These are phyloP conservation scores for Heliconius ismenius DNA, from an alignment of 2,888 invertebrate genomes.

Conservation along the genomic window DNA sequence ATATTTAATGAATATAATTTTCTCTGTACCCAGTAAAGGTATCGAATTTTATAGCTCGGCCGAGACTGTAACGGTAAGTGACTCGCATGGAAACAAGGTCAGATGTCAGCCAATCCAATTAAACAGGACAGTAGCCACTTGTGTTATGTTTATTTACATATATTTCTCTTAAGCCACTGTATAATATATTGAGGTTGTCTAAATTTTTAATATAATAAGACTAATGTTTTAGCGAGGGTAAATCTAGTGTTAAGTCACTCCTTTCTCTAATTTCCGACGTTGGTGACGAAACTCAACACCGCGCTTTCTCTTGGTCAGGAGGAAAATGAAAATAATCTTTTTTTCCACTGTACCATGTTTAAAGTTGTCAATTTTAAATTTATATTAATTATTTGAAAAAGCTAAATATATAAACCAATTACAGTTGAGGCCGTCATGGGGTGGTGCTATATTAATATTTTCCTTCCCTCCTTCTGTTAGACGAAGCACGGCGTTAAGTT, in stretches of 20 bases:
- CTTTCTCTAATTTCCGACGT: neutral
- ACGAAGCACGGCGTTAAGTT: too few species aligned
- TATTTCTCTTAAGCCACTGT: slow-evolving; percentile 2
- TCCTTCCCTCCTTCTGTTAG: too few species aligned
- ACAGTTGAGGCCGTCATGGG: too few species aligned
- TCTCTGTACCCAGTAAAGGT: neutral
- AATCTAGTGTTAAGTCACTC: neutral
- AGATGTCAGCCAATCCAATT: slow-evolving; percentile 26
- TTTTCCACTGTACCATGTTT: too few species aligned
- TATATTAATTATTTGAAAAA: too few species aligned
- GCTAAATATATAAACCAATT: too few species aligned
- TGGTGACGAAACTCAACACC: neutral
- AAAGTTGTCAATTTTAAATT: too few species aligned
- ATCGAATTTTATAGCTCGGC: slow-evolving; percentile 23
- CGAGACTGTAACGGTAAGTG: slow-evolving; percentile 23
- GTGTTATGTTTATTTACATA: slow-evolving; percentile 12
- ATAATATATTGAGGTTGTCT: neutral
- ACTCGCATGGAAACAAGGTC: slow-evolving; percentile 28
- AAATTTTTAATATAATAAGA: neutral
- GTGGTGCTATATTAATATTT: too few species aligned
- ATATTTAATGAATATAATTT: slow-evolving; percentile 13
- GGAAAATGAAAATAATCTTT: neutral
- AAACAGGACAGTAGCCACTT: slow-evolving; percentile 18
- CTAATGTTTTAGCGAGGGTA: neutral
- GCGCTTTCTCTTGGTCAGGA: neutral